Evolutionary conservation across 1,140 invertebrate genomes (phyloP).

Genomic region (Drosophila jambulina): DNA sequence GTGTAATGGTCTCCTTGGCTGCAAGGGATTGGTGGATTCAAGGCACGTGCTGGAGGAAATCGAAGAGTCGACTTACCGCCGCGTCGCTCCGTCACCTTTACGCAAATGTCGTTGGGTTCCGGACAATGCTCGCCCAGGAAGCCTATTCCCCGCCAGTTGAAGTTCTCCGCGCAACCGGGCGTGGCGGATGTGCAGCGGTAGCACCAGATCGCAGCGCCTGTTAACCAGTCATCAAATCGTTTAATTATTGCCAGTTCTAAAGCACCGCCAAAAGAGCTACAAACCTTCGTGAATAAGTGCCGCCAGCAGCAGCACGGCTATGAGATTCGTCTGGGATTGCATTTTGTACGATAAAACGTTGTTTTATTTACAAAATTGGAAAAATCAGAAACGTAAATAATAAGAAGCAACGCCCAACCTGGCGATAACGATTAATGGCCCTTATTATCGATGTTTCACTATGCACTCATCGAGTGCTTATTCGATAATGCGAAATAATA

Average conservation of each 20-base stretch:
- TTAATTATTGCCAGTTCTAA: not conserved
- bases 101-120: constrained; percentile 94
- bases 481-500: not conserved
- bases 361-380: constrained; percentile 12
- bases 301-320: constrained; percentile 46
- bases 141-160: constrained; percentile 92
- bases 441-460: not conserved
- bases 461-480: not conserved
- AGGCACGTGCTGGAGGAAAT: not conserved
- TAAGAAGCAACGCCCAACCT: constrained; percentile 59
- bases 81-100: constrained; percentile 95
- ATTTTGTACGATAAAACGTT: constrained; percentile 20
- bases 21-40: constrained; percentile 67
- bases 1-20: constrained; percentile 92
- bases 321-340: constrained; percentile 22
- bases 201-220: constrained; percentile 90
- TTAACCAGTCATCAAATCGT: constrained; percentile 7
- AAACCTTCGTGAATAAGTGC: constrained; percentile 56
- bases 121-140: constrained; percentile 91
- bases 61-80: constrained; percentile 88
- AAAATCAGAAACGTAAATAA: constrained; percentile 23
- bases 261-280: not conserved
- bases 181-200: constrained; percentile 95
- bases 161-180: constrained; percentile 93
- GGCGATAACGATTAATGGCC: constrained; percentile 19